Evolutionary conservation across 2,113 vertebrate species (phyloP).

Genomic region (Cinclus mexicanus): DNA sequence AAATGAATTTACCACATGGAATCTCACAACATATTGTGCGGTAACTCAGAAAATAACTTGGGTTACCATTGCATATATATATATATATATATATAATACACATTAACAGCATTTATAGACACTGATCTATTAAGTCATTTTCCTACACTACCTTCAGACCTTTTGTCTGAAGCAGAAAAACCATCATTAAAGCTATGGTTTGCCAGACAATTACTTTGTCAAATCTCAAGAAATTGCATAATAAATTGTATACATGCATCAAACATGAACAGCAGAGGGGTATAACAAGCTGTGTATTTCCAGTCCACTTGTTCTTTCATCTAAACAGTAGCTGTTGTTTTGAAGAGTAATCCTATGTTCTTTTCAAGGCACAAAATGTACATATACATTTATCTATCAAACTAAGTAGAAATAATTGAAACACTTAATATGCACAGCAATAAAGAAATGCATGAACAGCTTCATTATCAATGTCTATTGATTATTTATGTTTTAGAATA

Average conservation of each 20-base stretch:
- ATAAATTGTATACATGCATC: slow-evolving; percentile 83
- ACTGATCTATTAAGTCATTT: slow-evolving; percentile 75
- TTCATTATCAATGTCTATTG: slow-evolving; percentile 82
- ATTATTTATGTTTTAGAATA: slow-evolving; percentile 80
- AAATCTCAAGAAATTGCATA: slow-evolving; percentile 84
- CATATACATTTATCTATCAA: slow-evolving; percentile 80
- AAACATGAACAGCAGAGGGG: slow-evolving; percentile 75
- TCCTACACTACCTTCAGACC: slow-evolving; percentile 69
- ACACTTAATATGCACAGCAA: slow-evolving; percentile 81
- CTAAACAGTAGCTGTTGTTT: slow-evolving; percentile 76
- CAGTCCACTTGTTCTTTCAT: slow-evolving; percentile 77
- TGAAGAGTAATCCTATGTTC: slow-evolving; percentile 68
- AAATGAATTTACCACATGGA: slow-evolving; percentile 69
- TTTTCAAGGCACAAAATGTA: slow-evolving; percentile 68
- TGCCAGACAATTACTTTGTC: slow-evolving; percentile 84
- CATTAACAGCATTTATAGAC: slow-evolving; percentile 59
- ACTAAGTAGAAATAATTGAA: slow-evolving; percentile 82
- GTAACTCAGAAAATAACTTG: slow-evolving; percentile 65
- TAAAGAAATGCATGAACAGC: slow-evolving; percentile 74
- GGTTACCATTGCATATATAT: neutral
- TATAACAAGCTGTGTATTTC: slow-evolving; percentile 80
- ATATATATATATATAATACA: neutral
- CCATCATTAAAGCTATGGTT: slow-evolving; percentile 78
- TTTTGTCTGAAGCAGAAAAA: slow-evolving; percentile 73
- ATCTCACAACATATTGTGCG: slow-evolving; percentile 63